Base-by-base conservation (phyloP, 2,113 vertebrate genomes). In the Tonatia bakeri region DNA sequence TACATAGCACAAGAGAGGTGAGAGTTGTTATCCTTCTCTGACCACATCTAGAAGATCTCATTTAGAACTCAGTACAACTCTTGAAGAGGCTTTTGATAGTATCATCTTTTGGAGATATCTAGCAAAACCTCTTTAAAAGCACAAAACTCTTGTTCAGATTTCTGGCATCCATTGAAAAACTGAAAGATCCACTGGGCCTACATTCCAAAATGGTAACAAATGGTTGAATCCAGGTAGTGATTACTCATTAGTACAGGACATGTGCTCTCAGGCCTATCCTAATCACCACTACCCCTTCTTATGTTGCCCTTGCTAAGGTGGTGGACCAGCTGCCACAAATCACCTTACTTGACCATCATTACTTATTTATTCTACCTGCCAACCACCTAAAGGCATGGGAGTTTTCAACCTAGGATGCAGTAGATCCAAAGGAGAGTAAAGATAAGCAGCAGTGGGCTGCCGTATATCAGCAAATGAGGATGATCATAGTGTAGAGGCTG, bases 41-140 rank as follows among this genome's bases (percentile, higher is more conserved):
- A 79, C 9, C 69, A 69, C 47, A 54, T 72, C 56, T 45, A 69
- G 45, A 88, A 45, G 92, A 54, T 82, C 24, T 79, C 43, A 83
- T 75, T 61, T 65, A 84, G 83, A 91, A 89, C 12, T 86, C 7
- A 52, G n/a, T 33, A 43, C 31, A n/a, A 28, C 22, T 50, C 59
- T 82, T 82, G 3, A 56, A 72, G 61, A 56, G 47, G 72, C 24
- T 38, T 87, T 20, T 56, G 31, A 40, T 36, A 82, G n/a, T 33
- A 50, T 31, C 7, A 84, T 19, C 65, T 87, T 92, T 79, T 50
- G 24, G 52, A 69, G 14, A 26, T 28, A 87, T 88, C 56, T 59
- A 26, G 69, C 12, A 90, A 94, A 90, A 77, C 13, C 33, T 88
- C 70, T 93, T 89, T 45, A 43, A 96, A 93, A 94, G 70, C n/a